Conservation (phyloP, 2,113 vertebrate genomes). For the Tragelaphus buxtoni region DNA sequence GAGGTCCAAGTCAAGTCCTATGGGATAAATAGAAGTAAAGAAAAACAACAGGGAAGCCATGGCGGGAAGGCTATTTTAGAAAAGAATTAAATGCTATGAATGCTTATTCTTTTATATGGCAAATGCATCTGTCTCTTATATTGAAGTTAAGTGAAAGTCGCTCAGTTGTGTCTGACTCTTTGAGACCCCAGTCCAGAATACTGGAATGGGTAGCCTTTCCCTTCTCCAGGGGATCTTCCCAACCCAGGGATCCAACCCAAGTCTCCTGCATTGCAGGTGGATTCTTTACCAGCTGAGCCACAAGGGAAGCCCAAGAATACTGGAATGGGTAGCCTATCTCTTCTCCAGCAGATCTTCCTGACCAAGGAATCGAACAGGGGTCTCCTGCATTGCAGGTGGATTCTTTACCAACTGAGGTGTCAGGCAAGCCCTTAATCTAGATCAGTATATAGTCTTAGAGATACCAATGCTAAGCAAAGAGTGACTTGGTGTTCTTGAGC, state of each 20-base stretch:
- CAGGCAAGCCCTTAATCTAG: background rate
- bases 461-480: background rate
- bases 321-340: background rate
- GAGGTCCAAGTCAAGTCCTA: background rate
- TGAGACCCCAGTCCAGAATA: background rate
- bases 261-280: background rate
- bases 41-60: background rate
- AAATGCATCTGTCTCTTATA: background rate
- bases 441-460: background rate
- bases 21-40: background rate
- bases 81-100: background rate
- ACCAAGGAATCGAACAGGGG: fast-evolving
- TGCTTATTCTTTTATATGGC: background rate
- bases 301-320: background rate
- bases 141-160: fast-evolving
- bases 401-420: background rate
- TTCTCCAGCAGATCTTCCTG: background rate
- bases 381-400: background rate
- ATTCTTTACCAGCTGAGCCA: background rate
- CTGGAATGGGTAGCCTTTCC: background rate
- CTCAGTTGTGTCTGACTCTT: background rate
- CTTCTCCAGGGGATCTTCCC: background rate
- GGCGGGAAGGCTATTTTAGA: background rate
- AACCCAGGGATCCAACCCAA: background rate
- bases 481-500: background rate